Conservation (phyloP, 1,140 invertebrate genomes). For the Drosophila parabipectinata region DNA sequence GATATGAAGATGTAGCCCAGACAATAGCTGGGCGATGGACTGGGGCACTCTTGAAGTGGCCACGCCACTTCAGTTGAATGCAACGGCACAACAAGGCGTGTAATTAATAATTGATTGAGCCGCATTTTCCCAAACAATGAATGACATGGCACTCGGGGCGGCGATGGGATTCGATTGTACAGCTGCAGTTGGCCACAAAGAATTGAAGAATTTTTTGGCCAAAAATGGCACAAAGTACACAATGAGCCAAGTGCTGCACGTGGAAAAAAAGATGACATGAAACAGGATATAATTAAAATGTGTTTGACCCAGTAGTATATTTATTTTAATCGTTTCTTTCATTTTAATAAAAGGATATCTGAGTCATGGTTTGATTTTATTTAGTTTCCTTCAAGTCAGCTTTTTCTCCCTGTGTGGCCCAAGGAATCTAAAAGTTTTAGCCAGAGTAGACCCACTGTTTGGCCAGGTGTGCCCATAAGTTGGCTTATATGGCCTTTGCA, state of each 20-base stretch:
- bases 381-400: neutral
- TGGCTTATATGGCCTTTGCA: slow-evolving; percentile 61
- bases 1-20: slow-evolving; percentile 69
- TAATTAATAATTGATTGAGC: slow-evolving; percentile 81
- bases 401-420: neutral
- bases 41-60: slow-evolving; percentile 46
- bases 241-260: slow-evolving; percentile 17
- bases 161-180: slow-evolving; percentile 22
- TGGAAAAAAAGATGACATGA: neutral
- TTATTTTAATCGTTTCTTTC: no score
- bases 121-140: slow-evolving; percentile 53
- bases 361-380: no score
- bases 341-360: no score
- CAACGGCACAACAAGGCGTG: slow-evolving; percentile 62
- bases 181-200: slow-evolving; percentile 32
- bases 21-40: slow-evolving; percentile 39
- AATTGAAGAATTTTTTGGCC: slow-evolving; percentile 56
- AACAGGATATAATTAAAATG: neutral
- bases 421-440: slow-evolving; percentile 23
- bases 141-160: slow-evolving; percentile 52
- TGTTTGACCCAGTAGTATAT: no score
- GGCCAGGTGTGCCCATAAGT: slow-evolving; percentile 69
- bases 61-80: slow-evolving; percentile 18
- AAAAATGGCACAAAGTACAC: slow-evolving; percentile 75
- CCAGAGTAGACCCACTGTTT: slow-evolving; percentile 2